Percentiles rank a stretch among this genome's conserved stretches.
These are phyloP conservation scores for Prunella strophiata DNA, from an alignment of 2,797 vertebrate species.

Conservation along the genomic window DNA sequence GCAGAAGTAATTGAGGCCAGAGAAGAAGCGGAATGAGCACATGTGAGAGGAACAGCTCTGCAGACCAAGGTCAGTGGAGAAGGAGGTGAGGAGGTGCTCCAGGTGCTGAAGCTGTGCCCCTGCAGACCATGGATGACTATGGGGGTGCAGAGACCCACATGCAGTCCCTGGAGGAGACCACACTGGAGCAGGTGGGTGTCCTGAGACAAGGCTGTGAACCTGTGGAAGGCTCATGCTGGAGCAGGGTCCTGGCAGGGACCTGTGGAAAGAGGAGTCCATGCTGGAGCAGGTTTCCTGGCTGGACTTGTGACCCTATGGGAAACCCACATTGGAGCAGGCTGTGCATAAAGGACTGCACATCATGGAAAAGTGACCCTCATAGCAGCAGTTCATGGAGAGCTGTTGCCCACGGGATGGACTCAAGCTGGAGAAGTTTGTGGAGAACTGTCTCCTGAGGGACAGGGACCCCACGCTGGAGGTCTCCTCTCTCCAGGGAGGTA, in stretches of 20 bases:
- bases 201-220: not conserved
- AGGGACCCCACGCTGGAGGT: fast-evolving
- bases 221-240: not conserved
- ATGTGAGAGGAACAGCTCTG: not conserved
- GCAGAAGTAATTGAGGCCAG: not conserved
- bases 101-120: not conserved
- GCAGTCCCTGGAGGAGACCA: not conserved
- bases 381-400: not conserved
- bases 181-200: not conserved
- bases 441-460: not conserved
- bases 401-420: not conserved
- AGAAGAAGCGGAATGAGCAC: not conserved
- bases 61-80: not conserved
- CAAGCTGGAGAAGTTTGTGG: fast-evolving
- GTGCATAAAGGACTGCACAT: not conserved
- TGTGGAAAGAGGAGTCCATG: not conserved
- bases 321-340: not conserved
- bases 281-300: not conserved
- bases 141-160: not conserved
- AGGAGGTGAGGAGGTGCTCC: not conserved
- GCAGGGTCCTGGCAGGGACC: not conserved
- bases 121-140: not conserved
- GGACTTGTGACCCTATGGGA: not conserved
- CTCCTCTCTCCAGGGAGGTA: not conserved
- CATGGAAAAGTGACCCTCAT: not conserved